Conservation (phyloP, 2,113 vertebrate genomes). For the Cariama cristata region DNA sequence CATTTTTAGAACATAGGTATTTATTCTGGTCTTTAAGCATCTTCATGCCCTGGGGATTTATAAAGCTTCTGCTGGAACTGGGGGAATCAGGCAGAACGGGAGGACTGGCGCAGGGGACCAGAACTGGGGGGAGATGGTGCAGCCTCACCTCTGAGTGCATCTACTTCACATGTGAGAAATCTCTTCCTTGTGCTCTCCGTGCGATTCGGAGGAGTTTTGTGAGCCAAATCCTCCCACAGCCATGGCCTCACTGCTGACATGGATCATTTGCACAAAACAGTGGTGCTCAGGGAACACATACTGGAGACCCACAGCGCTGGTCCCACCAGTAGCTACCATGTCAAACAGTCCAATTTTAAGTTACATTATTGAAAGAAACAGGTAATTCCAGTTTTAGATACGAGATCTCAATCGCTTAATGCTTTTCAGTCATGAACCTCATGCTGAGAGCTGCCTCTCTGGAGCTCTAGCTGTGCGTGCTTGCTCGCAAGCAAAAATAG, state of each 20-base stretch:
- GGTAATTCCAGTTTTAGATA: background rate
- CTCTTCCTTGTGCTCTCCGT: background rate
- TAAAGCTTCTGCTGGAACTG: background rate
- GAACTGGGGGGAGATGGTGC: no score
- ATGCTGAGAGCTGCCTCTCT: background rate
- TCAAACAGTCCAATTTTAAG: background rate
- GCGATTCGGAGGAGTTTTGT: background rate
- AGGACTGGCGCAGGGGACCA: rapidly evolving
- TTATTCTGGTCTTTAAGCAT: background rate
- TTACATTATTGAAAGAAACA: background rate
- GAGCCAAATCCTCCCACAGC: background rate
- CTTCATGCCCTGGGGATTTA: background rate
- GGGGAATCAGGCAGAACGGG: background rate
- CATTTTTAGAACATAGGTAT: background rate
- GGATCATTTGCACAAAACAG: background rate
- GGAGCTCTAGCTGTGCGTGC: background rate
- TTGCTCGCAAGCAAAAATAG: background rate
- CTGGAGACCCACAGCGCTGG: rapidly evolving
- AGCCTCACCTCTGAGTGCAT: background rate
- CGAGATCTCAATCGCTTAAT: background rate
- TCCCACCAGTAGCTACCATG: background rate
- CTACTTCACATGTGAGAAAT: background rate
- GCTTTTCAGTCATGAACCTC: background rate
- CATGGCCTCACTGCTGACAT: rapidly evolving
- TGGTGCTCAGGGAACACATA: background rate